These are phyloP conservation scores for Gnathonemus longibarbis DNA, from an alignment of 2,113 vertebrate genomes.

Conservation along the genomic window DNA sequence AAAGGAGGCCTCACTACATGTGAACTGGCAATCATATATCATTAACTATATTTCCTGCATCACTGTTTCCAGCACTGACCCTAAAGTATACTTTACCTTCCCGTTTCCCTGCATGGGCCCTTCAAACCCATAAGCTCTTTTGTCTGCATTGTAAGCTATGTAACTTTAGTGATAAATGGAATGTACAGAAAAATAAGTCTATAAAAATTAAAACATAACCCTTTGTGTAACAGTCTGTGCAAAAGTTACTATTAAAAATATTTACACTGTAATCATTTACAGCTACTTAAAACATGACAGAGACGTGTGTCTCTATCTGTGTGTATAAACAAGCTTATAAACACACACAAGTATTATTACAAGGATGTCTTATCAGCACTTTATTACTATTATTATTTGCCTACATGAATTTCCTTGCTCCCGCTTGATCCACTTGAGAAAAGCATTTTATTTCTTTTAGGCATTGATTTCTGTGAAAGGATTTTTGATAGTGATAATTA, in stretches of 20 bases:
- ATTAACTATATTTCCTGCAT: neutral
- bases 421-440: neutral
- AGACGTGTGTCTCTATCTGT: neutral
- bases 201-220: neutral
- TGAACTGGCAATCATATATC: neutral
- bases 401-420: neutral
- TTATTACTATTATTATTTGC: neutral
- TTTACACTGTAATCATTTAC: neutral
- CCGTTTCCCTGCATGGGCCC: neutral
- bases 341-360: neutral
- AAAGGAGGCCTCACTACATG: neutral
- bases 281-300: neutral
- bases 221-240: neutral
- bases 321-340: neutral
- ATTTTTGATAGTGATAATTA: neutral
- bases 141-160: neutral
- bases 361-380: neutral
- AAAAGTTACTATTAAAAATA: neutral
- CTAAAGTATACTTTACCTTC: neutral
- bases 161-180: neutral
- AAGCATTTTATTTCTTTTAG: neutral
- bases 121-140: neutral
- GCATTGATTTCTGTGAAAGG: neutral
- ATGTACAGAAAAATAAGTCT: neutral
- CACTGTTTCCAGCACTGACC: neutral